phyloP scores from a whole-genome alignment of 2,888 invertebrate genomes.

The Hyposoter dolosus region DNA sequence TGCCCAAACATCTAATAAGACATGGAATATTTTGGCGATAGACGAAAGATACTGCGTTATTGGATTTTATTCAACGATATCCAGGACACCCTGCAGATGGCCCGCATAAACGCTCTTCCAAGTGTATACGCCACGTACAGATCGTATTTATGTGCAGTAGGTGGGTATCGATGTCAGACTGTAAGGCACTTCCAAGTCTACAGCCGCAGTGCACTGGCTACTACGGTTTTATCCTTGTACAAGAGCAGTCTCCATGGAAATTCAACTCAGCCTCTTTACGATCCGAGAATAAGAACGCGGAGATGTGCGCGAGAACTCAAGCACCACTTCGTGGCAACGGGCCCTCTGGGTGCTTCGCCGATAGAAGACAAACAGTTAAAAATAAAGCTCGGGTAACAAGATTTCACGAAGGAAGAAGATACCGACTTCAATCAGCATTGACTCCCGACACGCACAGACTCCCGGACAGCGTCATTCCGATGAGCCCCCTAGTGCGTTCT shows the following conservation, averaged over 20 bases:
- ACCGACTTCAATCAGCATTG: slow-evolving; percentile 60
- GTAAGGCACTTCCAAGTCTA: slow-evolving; percentile 19
- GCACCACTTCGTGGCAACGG: slow-evolving; percentile 49
- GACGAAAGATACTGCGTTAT: background rate
- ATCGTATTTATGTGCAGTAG: slow-evolving; percentile 33
- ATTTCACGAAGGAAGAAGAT: slow-evolving; percentile 33
- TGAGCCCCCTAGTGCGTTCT: slow-evolving; percentile 29
- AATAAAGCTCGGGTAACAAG: background rate
- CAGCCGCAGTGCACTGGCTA: slow-evolving; percentile 28
- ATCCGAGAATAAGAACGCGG: slow-evolving; percentile 71
- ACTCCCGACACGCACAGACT: slow-evolving; percentile 58
- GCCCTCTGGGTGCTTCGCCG: slow-evolving; percentile 35
- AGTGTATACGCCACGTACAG: slow-evolving; percentile 2
- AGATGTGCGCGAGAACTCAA: slow-evolving; percentile 50
- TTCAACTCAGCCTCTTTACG: slow-evolving; percentile 73
- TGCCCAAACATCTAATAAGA: background rate
- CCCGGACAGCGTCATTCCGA: slow-evolving; percentile 50
- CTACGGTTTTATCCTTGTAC: slow-evolving; percentile 73
- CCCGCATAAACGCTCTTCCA: background rate
- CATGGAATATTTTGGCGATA: background rate
- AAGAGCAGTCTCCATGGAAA: slow-evolving; percentile 67
- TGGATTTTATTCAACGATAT: slow-evolving; percentile 28
- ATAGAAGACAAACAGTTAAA: slow-evolving; percentile 41
- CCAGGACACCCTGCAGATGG: slow-evolving; percentile 32
- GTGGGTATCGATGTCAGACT: slow-evolving; percentile 34